Base-by-base conservation (phyloP, 2,797 vertebrate species). In the Rhinophrynus dorsalis region DNA sequence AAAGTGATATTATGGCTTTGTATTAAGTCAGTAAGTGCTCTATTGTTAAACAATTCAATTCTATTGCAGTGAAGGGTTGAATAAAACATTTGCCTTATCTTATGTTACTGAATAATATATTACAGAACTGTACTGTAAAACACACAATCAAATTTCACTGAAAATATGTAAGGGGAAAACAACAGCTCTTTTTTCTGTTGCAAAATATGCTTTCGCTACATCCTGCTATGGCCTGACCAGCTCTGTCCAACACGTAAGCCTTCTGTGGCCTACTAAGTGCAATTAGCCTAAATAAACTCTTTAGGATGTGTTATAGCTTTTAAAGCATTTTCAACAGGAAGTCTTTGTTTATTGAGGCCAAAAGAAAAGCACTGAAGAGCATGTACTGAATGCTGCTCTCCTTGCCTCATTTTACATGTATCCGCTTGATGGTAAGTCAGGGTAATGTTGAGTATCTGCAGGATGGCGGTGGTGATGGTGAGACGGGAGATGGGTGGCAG, bases 11-110 rank as follows among this genome's bases (percentile, higher is more conserved):
- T 74, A 80, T 83, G 77, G 74, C 73, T 79, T 80, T 61, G 37
- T 59, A 73, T 65, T 72, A 64, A 76, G 75, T 67, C 65, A 75
- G 74, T 79, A 84, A 83, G 79, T 86, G 82, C 80, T 83, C 74
- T 79, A 81, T 78, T 78, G 51, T 77, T 80, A 74, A 82, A 71
- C 15, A 76, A 82, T 77, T 77, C 24, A 12, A 44, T 33, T 66
- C 27, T 50, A 44, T 29, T 32, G 54, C 54, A 50, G 61, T 52
- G 47, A 27, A 15, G 30, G 47, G 55, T 29, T 42, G 60, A 60
- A 66, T 52, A 83, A 83, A 87, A 80, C 76, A 81, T 82, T 86
- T 83, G 83, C 84, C 85, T 87, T 86, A 87, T 84, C 84, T 85
- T 86, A 86, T 86, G 84, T 81, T 48, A 76, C 76, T 63, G 1